A percentile compares a stretch with the other conserved stretches of the same genome.
These are phyloP conservation scores for Melitaea athalia DNA, from an alignment of 2,888 invertebrate genomes.

Conservation along the genomic window DNA sequence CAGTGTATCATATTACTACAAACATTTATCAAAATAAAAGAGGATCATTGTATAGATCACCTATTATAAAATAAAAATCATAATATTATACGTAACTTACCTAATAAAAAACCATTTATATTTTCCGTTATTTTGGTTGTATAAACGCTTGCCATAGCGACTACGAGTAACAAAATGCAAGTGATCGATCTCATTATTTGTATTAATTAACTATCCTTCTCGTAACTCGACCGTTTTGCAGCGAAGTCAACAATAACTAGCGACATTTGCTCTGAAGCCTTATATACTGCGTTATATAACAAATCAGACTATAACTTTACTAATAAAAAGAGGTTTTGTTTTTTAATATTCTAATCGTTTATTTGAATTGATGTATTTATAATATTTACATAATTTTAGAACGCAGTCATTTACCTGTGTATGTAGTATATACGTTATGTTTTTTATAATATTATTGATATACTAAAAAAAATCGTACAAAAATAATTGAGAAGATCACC, in stretches of 20 bases:
- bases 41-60: too few relatives aligned
- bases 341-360: too few relatives aligned
- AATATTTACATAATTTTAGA: too few relatives aligned
- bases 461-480: too few relatives aligned
- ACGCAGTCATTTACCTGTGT: too few relatives aligned
- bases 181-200: not conserved
- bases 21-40: too few relatives aligned
- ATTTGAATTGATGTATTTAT: too few relatives aligned
- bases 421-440: too few relatives aligned
- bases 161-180: not conserved
- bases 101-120: conserved; percentile 38
- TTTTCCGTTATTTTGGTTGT: conserved; percentile 45
- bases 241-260: not conserved
- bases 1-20: too few relatives aligned
- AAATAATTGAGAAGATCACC: too few relatives aligned
- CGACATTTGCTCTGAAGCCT: not conserved
- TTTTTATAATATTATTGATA: too few relatives aligned
- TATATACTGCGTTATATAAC: not conserved
- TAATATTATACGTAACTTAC: conserved; percentile 1
- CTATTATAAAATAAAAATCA: too few relatives aligned
- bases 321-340: not conserved
- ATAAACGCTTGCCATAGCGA: conserved; percentile 43
- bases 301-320: not conserved
- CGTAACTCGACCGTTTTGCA: not conserved
- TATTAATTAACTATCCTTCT: not conserved